These are phyloP conservation scores for Piprites chloris DNA, from an alignment of 2,113 vertebrate species.

Conservation along the genomic window DNA sequence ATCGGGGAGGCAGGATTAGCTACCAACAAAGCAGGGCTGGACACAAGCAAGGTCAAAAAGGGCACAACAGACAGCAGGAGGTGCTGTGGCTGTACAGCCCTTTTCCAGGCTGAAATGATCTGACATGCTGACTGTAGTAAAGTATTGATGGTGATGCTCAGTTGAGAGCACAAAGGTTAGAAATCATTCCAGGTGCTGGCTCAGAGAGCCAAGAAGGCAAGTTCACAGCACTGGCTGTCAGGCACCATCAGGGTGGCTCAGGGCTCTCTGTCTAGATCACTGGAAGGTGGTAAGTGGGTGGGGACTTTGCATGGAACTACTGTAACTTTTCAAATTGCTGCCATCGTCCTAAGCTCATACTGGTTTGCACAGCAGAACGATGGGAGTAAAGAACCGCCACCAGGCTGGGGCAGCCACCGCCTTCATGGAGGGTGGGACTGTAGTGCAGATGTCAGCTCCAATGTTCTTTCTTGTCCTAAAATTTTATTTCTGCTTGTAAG, in stretches of 20 bases:
- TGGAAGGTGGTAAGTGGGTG: background rate
- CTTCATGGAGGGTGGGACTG: background rate
- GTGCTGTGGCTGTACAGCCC: background rate
- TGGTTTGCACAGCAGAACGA: background rate
- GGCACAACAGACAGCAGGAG: background rate
- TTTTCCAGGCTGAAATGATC: background rate
- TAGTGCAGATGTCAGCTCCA: background rate
- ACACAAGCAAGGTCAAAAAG: background rate
- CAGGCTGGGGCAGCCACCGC: background rate
- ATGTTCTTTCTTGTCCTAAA: background rate
- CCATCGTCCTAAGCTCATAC: background rate
- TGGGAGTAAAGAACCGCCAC: background rate
- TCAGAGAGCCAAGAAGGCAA: background rate
- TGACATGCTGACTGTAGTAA: background rate
- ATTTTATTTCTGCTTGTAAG: background rate
- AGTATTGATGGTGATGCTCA: background rate
- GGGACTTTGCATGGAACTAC: background rate
- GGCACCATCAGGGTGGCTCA: accelerated
- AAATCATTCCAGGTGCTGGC: background rate
- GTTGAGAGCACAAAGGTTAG: background rate
- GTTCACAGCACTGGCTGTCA: background rate
- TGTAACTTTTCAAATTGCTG: background rate
- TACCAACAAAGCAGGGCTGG: background rate
- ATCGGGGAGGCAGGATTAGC: background rate
- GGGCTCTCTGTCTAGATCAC: background rate